Percentiles rank a stretch among this genome's conserved stretches.
Conservation (phyloP, 2,797 vertebrate species). For the Macropodus opercularis region DNA sequence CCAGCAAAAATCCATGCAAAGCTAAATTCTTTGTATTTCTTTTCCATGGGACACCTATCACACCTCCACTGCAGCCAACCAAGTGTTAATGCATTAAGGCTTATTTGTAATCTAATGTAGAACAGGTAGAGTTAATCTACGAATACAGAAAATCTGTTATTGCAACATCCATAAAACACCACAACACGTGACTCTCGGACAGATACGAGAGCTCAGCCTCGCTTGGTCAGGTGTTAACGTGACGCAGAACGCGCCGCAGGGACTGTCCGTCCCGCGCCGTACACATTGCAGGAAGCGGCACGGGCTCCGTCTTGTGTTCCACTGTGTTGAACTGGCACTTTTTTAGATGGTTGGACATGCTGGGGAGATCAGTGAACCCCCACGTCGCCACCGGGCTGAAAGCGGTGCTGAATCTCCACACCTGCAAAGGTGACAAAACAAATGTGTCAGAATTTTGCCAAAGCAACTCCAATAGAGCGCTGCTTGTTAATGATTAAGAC, state of each 20-base stretch:
- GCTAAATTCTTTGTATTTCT: slow-evolving; percentile 34
- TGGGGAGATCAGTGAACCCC: slow-evolving; percentile 92
- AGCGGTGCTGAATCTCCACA: slow-evolving; percentile 97
- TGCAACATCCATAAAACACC: slow-evolving; percentile 74
- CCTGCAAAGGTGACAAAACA: slow-evolving; percentile 73
- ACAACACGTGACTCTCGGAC: slow-evolving; percentile 84
- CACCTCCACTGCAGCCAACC: slow-evolving; percentile 80
- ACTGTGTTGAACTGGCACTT: slow-evolving; percentile 91
- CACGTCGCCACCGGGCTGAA: slow-evolving; percentile 93
- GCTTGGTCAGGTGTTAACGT: slow-evolving; percentile 61
- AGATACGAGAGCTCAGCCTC: slow-evolving; percentile 78
- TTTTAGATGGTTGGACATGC: slow-evolving; percentile 97
- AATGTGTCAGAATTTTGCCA: too few species aligned
- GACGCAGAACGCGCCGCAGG: slow-evolving; percentile 87
- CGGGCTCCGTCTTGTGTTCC: slow-evolving; percentile 90
- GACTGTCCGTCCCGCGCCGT: slow-evolving; percentile 90
- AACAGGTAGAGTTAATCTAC: slow-evolving; percentile 61
- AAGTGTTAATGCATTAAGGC: slow-evolving; percentile 87
- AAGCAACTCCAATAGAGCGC: too few species aligned
- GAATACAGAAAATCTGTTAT: slow-evolving; percentile 78
- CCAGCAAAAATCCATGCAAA: slow-evolving; percentile 73
- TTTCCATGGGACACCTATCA: slow-evolving; percentile 23
- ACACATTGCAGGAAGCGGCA: slow-evolving; percentile 96
- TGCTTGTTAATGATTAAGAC: neutral
- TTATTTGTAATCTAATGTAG: slow-evolving; percentile 62